A percentile compares a stretch with the other conserved stretches of the same genome.
Evolutionary conservation across 1,140 invertebrate species (phyloP).

Genomic region (Mylabris phalerata): DNA sequence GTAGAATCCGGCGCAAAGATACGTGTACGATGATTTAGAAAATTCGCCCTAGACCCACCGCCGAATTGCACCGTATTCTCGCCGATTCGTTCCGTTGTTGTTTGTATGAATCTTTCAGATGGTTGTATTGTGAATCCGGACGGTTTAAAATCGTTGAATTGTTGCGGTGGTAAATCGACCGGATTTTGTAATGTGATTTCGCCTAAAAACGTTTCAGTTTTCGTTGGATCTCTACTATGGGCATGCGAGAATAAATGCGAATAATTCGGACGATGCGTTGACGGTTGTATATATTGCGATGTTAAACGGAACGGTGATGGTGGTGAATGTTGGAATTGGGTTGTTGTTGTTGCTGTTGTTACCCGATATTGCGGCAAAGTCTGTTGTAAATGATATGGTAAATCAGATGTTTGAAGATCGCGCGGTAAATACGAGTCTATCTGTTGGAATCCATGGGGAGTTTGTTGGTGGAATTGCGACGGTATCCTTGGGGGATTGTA

Average conservation of each 20-base stretch:
- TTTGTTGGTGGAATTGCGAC: slow-evolving; percentile 1
- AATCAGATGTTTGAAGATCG: slow-evolving; percentile 38
- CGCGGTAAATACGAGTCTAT: slow-evolving; percentile 18
- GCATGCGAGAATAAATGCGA: slow-evolving; percentile 33
- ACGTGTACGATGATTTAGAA: slow-evolving; percentile 28
- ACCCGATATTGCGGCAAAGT: slow-evolving; percentile 37
- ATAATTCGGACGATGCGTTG: slow-evolving; percentile 36
- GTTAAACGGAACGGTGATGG: slow-evolving; percentile 1
- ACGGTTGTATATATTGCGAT: slow-evolving; percentile 20
- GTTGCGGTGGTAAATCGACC: slow-evolving; percentile 39
- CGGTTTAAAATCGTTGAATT: neutral
- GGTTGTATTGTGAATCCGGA: no score
- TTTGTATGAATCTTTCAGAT: no score
- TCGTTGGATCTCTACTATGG: slow-evolving; percentile 50
- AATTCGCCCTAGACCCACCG: neutral
- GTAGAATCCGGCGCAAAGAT: slow-evolving; percentile 29
- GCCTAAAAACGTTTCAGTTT: slow-evolving; percentile 52
- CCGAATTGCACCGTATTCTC: slow-evolving; percentile 1
- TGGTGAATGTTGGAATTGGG: slow-evolving; percentile 14
- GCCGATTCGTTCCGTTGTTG: neutral
- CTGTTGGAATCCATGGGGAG: slow-evolving; percentile 15
- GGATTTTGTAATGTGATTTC: slow-evolving; percentile 53
- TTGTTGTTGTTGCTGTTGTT: slow-evolving; percentile 15
- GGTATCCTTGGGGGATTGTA: neutral
- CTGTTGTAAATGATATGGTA: slow-evolving; percentile 35